Percentiles rank a stretch among this genome's conserved stretches.
phyloP scores from a whole-genome alignment of 1,140 invertebrate genomes.

The Trichoplusia ni region DNA sequence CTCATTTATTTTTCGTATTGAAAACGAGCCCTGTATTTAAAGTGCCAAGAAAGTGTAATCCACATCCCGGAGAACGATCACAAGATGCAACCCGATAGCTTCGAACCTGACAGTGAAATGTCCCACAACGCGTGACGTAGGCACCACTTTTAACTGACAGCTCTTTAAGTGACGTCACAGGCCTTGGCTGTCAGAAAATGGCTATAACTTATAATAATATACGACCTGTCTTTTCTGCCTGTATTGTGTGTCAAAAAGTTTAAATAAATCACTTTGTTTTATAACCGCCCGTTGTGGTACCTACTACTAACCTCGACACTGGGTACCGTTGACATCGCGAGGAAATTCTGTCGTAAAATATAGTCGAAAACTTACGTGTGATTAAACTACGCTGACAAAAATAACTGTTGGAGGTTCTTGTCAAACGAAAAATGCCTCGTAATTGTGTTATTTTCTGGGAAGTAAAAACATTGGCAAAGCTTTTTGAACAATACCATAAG shows the following conservation, averaged over 20 bases:
- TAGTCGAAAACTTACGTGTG: too few species aligned
- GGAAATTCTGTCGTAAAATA: too few species aligned
- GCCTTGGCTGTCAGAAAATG: constrained; percentile 3
- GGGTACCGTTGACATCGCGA: too few species aligned
- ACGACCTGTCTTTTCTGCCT: too few species aligned
- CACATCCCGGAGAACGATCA: neutral
- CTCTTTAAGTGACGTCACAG: neutral
- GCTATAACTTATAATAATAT: constrained; percentile 5
- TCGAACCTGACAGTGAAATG: constrained; percentile 15
- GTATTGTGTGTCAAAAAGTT: constrained; percentile 18
- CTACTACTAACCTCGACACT: too few species aligned
- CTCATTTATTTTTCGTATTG: neutral
- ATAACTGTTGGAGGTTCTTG: too few species aligned
- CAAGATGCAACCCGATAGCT: constrained; percentile 19
- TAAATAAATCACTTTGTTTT: constrained; percentile 5
- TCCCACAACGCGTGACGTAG: neutral
- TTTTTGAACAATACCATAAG: too few species aligned
- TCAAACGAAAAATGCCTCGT: too few species aligned
- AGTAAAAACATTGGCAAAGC: too few species aligned
- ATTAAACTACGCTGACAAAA: too few species aligned
- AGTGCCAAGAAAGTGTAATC: neutral
- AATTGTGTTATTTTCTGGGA: too few species aligned
- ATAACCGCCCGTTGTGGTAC: neutral
- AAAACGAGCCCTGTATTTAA: neutral
- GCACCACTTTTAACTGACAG: neutral